These are phyloP conservation scores for Siphlonurus alternatus DNA, from an alignment of 2,888 invertebrate species.

Conservation along the genomic window DNA sequence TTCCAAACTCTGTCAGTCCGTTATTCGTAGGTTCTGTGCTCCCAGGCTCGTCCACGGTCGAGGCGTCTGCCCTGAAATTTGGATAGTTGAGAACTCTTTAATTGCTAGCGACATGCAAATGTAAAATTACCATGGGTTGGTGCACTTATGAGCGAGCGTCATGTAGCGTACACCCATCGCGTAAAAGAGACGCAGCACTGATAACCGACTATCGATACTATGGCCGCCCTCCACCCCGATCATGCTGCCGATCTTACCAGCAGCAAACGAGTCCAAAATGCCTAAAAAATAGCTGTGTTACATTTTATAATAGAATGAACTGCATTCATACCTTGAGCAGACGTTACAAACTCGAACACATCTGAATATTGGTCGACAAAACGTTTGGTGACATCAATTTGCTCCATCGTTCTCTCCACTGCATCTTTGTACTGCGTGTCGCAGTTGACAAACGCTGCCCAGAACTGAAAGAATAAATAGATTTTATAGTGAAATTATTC, in stretches of 20 bases:
- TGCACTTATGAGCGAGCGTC: slow-evolving; percentile 32
- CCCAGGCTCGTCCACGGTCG: not conserved
- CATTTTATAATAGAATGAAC: no score
- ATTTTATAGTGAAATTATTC: not conserved
- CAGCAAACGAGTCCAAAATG: slow-evolving; percentile 24
- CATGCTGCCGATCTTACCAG: slow-evolving; percentile 28
- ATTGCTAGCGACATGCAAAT: no score
- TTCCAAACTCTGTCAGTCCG: not conserved
- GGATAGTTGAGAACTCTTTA: no score
- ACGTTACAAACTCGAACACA: slow-evolving; percentile 14
- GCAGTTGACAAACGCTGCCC: slow-evolving; percentile 28
- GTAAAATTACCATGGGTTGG: slow-evolving; percentile 32
- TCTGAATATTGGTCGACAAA: slow-evolving; percentile 21
- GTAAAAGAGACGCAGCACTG: slow-evolving; percentile 28
- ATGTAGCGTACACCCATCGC: slow-evolving; percentile 30
- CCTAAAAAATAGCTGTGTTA: no score
- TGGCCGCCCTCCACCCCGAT: slow-evolving; percentile 33
- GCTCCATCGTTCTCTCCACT: slow-evolving; percentile 26
- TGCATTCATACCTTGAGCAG: slow-evolving; percentile 17
- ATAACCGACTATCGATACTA: slow-evolving; percentile 30
- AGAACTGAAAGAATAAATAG: slow-evolving; percentile 25
- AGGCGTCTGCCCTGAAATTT: no score
- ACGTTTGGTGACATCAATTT: slow-evolving; percentile 28
- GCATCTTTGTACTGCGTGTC: slow-evolving; percentile 25
- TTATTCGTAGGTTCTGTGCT: not conserved